Evolutionary conservation across 1,140 invertebrate genomes (phyloP), one percentile per base, ranked within the genome.

Genomic region (Musca domestica): DNA sequence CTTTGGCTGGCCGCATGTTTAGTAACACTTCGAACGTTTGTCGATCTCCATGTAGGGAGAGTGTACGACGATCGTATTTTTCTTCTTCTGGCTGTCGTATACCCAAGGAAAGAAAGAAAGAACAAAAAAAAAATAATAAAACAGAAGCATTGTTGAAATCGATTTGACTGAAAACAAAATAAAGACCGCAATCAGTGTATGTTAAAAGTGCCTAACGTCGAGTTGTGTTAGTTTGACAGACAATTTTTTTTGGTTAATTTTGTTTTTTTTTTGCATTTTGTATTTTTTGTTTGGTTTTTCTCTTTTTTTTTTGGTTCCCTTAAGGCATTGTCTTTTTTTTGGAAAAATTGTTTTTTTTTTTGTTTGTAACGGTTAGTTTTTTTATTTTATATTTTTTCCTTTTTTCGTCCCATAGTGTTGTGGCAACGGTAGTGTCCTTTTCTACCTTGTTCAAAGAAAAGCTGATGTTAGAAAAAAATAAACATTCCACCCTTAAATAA

Each of bases 11-110:
- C 70, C 70, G 70, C 76, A 75, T 70, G 72, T 81, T 81, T 81
- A 81, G 78, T 81, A 81, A 73, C 72, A 74, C 68, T 81, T 81
- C 75, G 78, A 80, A 77, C 78, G 78, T 74, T 80, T 81, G 78
- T 76, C 78, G 78, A 79, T 81, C 78, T 76, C 78, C 78, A 81
- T 81, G 76, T 78, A 75, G 78, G 76, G 74, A 75, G 78, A 74
- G 78, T 77, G 74, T 72, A 71, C 73, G 74, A 77, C 77, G 77
- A 79, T 74, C 77, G 73, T 61, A 51, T 34, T 66, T 20, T 41
- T 41, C 34, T 41, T 41, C 34, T 41, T 41, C 4, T 41, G n/a
- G 4, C 34, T 41, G 34, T 41, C 34, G 34, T 41, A 41, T 41
- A 41, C n/a, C n/a, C n/a, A n/a, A n/a, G n/a, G n/a, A n/a, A n/a